phyloP scores from a whole-genome alignment of 1,140 invertebrate genomes.

The Trichomalopsis sarcophagae region DNA sequence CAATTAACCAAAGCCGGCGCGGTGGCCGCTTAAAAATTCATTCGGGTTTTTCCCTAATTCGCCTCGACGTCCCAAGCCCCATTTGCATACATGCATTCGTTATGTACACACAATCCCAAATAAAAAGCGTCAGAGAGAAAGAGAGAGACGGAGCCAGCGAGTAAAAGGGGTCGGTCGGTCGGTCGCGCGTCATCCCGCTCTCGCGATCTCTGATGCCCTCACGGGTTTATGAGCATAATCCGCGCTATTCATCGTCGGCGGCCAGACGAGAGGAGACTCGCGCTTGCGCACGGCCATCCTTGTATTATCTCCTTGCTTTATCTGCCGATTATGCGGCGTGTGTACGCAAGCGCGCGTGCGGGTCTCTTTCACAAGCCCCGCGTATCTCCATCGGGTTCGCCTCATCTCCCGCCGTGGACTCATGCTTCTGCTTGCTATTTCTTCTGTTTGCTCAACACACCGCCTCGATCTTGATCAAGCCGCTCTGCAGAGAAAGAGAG shows the following conservation, averaged over 20 bases:
- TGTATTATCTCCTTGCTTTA: conserved; percentile 43
- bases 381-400: neutral
- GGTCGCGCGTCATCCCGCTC: conserved; percentile 15
- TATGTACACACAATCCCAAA: neutral
- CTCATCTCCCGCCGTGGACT: neutral
- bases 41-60: neutral
- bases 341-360: conserved; percentile 10
- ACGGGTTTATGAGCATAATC: neutral
- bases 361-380: conserved; percentile 11
- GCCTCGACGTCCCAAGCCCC: neutral
- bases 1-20: neutral
- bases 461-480: neutral
- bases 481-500: too few relatives aligned
- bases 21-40: neutral
- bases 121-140: neutral
- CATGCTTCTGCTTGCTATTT: conserved; percentile 1
- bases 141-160: neutral
- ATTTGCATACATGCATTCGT: conserved; percentile 12
- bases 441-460: conserved; percentile 13
- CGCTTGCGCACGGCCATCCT: conserved; percentile 4
- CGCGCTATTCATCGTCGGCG: conserved; percentile 17
- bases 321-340: conserved; percentile 45
- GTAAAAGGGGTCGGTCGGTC: neutral
- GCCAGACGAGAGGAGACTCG: neutral
- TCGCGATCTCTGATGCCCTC: neutral